These are phyloP conservation scores for Eclectus roratus DNA, from an alignment of 2,113 vertebrate species.

Conservation along the genomic window DNA sequence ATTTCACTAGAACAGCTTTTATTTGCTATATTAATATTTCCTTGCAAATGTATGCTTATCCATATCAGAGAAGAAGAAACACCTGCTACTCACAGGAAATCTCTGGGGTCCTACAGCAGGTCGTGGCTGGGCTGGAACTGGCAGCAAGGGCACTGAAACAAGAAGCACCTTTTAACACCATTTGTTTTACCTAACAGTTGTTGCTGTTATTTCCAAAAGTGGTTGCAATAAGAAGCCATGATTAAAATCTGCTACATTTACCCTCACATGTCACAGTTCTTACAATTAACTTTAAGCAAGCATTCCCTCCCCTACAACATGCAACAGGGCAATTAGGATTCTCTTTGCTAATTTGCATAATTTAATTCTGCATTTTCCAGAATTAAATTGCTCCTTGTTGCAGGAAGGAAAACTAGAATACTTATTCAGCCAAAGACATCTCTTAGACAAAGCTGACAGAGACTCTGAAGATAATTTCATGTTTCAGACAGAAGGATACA, in stretches of 20 bases:
- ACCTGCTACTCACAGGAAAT: constrained; percentile 95
- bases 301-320: constrained; percentile 2
- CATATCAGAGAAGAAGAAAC: constrained; percentile 73
- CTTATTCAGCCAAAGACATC: background rate
- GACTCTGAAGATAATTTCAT: background rate
- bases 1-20: constrained; percentile 75
- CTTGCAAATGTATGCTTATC: constrained; percentile 75
- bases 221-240: background rate
- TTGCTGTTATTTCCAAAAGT: background rate
- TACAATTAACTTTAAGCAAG: constrained; percentile 25
- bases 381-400: constrained; percentile 19
- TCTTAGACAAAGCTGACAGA: constrained; percentile 14
- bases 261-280: background rate
- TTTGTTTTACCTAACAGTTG: constrained; percentile 18
- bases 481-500: background rate
- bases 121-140: constrained; percentile 93
- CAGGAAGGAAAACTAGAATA: background rate
- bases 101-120: constrained; percentile 93
- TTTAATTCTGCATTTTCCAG: constrained; percentile 40
- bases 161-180: constrained; percentile 62
- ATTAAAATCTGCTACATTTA: background rate
- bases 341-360: constrained; percentile 35
- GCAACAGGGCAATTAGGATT: constrained; percentile 57
- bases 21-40: constrained; percentile 82
- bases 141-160: constrained; percentile 94